Evolutionary conservation across 2,888 invertebrate species (phyloP).

Genomic region (Cyrtodaria siliqua): DNA sequence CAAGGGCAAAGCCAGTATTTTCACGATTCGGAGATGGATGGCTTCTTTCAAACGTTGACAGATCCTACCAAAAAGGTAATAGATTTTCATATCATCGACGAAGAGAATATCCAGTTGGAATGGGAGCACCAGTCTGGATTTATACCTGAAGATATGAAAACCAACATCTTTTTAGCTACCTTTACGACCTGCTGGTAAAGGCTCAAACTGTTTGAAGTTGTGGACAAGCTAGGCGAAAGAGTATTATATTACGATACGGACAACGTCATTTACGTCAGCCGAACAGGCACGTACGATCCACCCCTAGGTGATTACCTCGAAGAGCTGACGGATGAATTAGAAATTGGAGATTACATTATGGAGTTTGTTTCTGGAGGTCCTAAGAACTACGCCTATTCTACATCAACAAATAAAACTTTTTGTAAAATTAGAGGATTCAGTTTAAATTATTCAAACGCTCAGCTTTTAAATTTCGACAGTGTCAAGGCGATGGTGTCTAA

Average conservation of each 20-base stretch:
- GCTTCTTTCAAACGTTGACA: conserved; percentile 13
- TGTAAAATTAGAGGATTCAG: too few species aligned
- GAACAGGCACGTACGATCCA: conserved; percentile 18
- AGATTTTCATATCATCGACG: conserved; percentile 25
- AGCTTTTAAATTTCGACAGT: too few species aligned
- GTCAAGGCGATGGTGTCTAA: too few species aligned
- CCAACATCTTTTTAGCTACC: conserved; percentile 23
- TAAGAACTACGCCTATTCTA: conserved; percentile 81
- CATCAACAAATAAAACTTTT: too few species aligned
- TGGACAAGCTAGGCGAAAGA: conserved; percentile 13
- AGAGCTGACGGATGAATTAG: neutral
- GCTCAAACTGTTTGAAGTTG: conserved; percentile 17
- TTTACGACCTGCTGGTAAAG: conserved; percentile 51
- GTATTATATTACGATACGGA: conserved; percentile 49
- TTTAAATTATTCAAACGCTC: too few species aligned
- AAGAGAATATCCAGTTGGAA: conserved; percentile 23
- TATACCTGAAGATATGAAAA: conserved; percentile 29
- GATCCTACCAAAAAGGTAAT: conserved; percentile 20
- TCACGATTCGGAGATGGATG: conserved; percentile 14
- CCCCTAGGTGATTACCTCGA: conserved; percentile 29
- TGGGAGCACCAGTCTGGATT: conserved; percentile 18
- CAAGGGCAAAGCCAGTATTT: neutral
- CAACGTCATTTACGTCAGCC: conserved; percentile 24
- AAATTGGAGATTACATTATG: conserved; percentile 16
- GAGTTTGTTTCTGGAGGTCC: conserved; percentile 80